Evolutionary conservation across 2,888 invertebrate genomes (phyloP), one percentile per base, ranked within the genome.

Genomic region (Lymantria dispar): DNA sequence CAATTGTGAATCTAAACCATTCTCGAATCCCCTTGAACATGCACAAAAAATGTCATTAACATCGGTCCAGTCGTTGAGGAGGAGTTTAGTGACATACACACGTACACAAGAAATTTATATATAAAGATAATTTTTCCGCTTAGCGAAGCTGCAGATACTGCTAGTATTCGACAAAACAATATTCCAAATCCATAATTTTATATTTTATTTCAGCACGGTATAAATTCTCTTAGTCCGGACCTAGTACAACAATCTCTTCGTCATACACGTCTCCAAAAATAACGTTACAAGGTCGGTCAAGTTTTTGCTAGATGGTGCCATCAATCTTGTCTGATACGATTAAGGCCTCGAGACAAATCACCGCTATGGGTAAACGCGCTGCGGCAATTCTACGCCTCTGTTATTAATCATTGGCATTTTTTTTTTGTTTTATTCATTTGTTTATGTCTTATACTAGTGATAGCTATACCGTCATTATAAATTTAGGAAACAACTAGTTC

Each of bases 311-410:
- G 37, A 36, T 13, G n/a, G 31, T 12, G 31, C 43, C 56, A 68
- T 68, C 66, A 60, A 68, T 68, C 68, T 68, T 66, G 64, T 56
- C 64, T 12, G 14, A 15, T 42, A 48, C 52, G 56, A 62, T 60
- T 59, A 68, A 47, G 42, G 43, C 43, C 8, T 36, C 8, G 60
- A 60, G 60, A 68, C 45, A 58, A 49, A 68, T 67, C 44, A 43
- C 58, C 36, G 13, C 37, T 13, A 12, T n/a, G 29, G 11, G 7
- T 42, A 36, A 9, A 29, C 42, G 36, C 36, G 37, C 22, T n/a
- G 14, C 15, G 13, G 11, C 33, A 10, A 33, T 8, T 10, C 10
- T 1, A 33, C 10, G 33, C 10, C 8, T 33, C 33, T 33, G 33
- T 33, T 33, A 33, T 33, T 33, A 10, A 43, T 43, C 43, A 33